Percentiles rank a stretch among this genome's conserved stretches.
Conservation (phyloP, 1,140 invertebrate genomes). For the Steinernema khuongi region DNA sequence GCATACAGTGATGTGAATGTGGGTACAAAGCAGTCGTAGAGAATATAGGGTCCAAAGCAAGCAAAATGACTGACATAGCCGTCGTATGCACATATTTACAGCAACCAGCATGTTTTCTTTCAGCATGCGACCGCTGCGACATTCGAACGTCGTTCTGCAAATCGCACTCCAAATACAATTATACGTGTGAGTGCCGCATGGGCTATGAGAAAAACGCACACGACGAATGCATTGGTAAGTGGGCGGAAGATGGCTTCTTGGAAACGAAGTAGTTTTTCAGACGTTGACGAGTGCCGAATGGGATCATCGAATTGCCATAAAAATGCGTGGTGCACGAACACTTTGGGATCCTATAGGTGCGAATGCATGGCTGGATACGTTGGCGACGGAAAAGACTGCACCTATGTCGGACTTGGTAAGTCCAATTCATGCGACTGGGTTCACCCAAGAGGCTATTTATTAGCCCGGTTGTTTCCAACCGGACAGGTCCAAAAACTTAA, state of each 20-base stretch:
- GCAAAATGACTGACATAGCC: too few relatives aligned
- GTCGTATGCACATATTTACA: too few relatives aligned
- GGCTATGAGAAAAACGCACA: conserved; percentile 42
- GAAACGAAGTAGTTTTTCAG: conserved; percentile 35
- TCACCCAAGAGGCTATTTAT: too few relatives aligned
- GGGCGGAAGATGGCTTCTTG: neutral
- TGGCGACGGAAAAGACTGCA: conserved; percentile 41
- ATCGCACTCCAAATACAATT: conserved; percentile 45
- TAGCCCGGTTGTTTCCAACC: too few relatives aligned
- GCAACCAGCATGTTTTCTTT: conserved; percentile 10
- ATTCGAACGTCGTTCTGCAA: conserved; percentile 48
- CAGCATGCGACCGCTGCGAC: conserved; percentile 49
- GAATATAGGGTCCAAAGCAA: too few relatives aligned
- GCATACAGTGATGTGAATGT: neutral
- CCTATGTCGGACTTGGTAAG: conserved; percentile 39
- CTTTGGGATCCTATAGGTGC: conserved; percentile 76
- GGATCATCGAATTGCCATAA: conserved; percentile 36
- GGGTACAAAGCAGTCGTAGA: too few relatives aligned
- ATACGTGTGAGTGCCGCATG: conserved; percentile 46
- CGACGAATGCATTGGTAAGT: conserved; percentile 41
- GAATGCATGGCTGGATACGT: conserved; percentile 67
- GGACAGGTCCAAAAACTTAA: too few relatives aligned
- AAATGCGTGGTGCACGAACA: conserved; percentile 75
- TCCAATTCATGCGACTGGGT: neutral
- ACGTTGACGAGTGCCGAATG: conserved; percentile 45